Evolutionary conservation across 2,888 invertebrate species (phyloP).

Genomic region (Amorpha juglandis): DNA sequence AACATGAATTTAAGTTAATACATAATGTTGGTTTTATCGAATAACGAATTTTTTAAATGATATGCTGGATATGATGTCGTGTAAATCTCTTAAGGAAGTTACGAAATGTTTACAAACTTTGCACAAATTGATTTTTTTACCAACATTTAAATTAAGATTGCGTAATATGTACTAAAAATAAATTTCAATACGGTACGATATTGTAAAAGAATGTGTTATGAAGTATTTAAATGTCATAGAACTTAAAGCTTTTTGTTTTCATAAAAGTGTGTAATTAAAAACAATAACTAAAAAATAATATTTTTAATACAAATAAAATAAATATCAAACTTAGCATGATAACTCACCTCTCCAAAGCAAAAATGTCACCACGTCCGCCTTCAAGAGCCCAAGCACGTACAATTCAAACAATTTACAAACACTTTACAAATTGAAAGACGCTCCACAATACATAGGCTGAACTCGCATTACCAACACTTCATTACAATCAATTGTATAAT

Average conservation of each 20-base stretch:
- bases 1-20: too few relatives aligned
- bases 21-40: too few relatives aligned
- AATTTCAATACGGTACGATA: too few relatives aligned
- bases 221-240: too few relatives aligned
- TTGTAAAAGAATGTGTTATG: not conserved
- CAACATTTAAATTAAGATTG: too few relatives aligned
- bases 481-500: conserved; percentile 40
- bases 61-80: too few relatives aligned
- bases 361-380: conserved; percentile 69
- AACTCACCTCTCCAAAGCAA: conserved; percentile 63
- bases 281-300: not conserved
- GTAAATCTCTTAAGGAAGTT: too few relatives aligned
- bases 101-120: too few relatives aligned
- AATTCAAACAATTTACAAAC: conserved; percentile 29
- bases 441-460: conserved; percentile 36
- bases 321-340: not conserved
- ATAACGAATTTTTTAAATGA: too few relatives aligned
- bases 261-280: not conserved
- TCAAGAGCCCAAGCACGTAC: conserved; percentile 36
- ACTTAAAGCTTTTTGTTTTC: not conserved
- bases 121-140: too few relatives aligned
- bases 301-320: not conserved
- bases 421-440: conserved; percentile 20
- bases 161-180: too few relatives aligned
- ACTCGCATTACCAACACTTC: conserved; percentile 21